phyloP scores from a whole-genome alignment of 2,113 vertebrate genomes.

The Hippocampus abdominalis region DNA sequence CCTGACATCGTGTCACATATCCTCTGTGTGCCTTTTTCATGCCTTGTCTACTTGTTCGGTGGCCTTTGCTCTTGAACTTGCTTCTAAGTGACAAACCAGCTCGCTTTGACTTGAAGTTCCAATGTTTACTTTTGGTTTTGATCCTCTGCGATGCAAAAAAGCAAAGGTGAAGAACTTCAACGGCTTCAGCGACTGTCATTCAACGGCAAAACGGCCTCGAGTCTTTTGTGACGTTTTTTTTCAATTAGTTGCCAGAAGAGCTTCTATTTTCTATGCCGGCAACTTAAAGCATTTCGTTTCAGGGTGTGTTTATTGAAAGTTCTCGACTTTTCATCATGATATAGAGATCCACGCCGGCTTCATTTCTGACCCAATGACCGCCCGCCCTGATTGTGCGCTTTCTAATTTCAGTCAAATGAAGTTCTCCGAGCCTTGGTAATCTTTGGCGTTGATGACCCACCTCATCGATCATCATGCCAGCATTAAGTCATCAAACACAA shows the following conservation, averaged over 20 bases:
- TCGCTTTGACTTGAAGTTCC: too few relatives aligned
- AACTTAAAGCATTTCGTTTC: neutral
- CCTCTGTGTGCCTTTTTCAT: too few relatives aligned
- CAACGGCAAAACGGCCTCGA: neutral
- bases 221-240: neutral
- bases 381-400: slow-evolving; percentile 34
- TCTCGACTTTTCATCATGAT: neutral
- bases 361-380: neutral
- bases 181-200: slow-evolving; percentile 1
- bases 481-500: slow-evolving; percentile 55
- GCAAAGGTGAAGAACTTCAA: neutral
- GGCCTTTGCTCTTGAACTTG: too few relatives aligned
- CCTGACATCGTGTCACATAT: too few relatives aligned
- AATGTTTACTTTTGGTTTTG: neutral
- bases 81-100: neutral
- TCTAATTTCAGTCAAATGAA: slow-evolving; percentile 54
- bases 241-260: neutral
- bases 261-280: neutral
- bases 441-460: slow-evolving; percentile 55
- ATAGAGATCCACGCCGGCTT: too few relatives aligned
- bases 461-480: slow-evolving; percentile 51
- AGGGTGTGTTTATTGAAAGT: neutral
- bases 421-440: slow-evolving; percentile 53
- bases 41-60: too few relatives aligned
- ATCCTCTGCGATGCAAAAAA: neutral